phyloP scores from a whole-genome alignment of 2,797 vertebrate species.

The Microctenopoma lineatum region DNA sequence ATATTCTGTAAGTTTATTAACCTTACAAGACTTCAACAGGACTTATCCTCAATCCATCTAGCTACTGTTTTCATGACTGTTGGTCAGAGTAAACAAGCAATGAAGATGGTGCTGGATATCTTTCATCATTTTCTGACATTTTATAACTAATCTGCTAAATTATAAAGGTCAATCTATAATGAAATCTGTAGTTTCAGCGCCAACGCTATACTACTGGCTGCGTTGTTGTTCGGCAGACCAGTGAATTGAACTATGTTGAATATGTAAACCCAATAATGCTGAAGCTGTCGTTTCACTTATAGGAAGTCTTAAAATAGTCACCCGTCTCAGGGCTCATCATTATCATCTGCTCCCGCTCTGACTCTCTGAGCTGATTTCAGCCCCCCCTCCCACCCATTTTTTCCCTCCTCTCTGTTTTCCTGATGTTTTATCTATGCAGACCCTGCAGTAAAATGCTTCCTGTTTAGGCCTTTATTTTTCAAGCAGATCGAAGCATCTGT shows the following conservation, averaged over 20 bases:
- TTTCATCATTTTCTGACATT: neutral
- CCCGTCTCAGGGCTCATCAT: constrained; percentile 63
- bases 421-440: constrained; percentile 47
- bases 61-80: neutral
- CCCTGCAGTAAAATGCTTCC: constrained; percentile 27
- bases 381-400: constrained; percentile 12
- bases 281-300: constrained; percentile 58
- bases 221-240: constrained; percentile 21
- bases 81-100: neutral
- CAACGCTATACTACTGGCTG: neutral
- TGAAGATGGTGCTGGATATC: neutral
- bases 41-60: too few relatives aligned
- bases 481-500: constrained; percentile 59
- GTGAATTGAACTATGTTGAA: constrained; percentile 6
- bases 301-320: constrained; percentile 65
- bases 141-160: neutral
- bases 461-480: constrained; percentile 46
- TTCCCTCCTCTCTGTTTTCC: constrained; percentile 15
- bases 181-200: constrained; percentile 7
- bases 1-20: too few relatives aligned
- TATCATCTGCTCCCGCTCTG: constrained; percentile 55
- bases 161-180: neutral
- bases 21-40: too few relatives aligned
- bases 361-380: constrained; percentile 31
- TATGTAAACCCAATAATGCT: constrained; percentile 43